phyloP scores from a whole-genome alignment of 2,113 vertebrate species.

The Ceyx cyanopectus region DNA sequence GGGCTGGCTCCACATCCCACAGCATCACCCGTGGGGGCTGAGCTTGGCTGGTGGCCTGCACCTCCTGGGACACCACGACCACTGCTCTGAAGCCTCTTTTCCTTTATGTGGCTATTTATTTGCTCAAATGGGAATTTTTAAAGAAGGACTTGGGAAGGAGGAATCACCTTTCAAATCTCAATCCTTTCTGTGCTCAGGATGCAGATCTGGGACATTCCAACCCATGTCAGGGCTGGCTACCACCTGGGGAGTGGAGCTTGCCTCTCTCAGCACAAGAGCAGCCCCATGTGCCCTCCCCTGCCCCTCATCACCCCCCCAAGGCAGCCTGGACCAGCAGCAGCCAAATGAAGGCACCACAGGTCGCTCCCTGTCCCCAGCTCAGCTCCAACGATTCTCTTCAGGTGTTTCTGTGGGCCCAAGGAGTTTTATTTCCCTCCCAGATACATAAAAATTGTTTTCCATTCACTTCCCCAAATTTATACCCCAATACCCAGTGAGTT shows the following conservation, averaged over 20 bases:
- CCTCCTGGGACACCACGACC: not conserved
- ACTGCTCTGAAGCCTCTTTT: accelerated
- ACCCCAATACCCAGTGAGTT: not conserved
- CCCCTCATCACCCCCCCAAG: not conserved
- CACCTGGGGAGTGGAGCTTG: not conserved
- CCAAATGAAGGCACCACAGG: accelerated
- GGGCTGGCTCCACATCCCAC: not conserved
- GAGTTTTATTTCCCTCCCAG: not conserved
- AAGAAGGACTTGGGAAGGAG: not conserved
- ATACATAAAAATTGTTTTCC: not conserved
- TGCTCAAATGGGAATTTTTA: not conserved
- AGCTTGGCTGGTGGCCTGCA: not conserved
- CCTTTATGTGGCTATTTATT: not conserved
- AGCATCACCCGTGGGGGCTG: accelerated
- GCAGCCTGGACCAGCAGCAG: not conserved
- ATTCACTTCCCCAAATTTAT: not conserved
- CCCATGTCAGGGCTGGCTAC: not conserved
- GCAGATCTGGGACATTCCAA: accelerated
- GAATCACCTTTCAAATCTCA: not conserved
- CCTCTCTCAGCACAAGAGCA: not conserved
- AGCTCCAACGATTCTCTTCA: not conserved
- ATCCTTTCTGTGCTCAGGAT: not conserved
- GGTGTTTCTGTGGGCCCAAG: not conserved
- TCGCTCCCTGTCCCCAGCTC: not conserved
- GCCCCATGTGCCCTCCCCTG: not conserved